Base-by-base conservation (phyloP, 2,113 vertebrate genomes). In the Indri indri region DNA sequence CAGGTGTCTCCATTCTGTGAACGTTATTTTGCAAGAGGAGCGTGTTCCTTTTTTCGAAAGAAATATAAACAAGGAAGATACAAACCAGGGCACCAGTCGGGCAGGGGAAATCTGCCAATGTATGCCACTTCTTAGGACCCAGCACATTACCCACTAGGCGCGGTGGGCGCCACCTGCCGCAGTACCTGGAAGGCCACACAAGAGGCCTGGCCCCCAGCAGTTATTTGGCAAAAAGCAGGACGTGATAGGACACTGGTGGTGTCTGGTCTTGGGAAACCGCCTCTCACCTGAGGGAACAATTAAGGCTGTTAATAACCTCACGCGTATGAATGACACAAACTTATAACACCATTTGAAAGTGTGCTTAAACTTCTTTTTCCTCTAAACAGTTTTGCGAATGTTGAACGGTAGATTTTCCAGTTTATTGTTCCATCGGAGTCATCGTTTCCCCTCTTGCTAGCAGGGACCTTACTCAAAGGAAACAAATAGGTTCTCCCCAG, bases 81-180 rank as follows among this genome's bases (percentile, higher is more conserved):
- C 42, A 14, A 42, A 40, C 34, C 13, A 68, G 66, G 50, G 52
- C 25, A 12, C 17, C 0, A 0, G 10, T 9, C 20, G 23, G 10
- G 27, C 20, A 18, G 27, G 10, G 57, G 32, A 86, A 76, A 40
- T 47, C 47, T 68, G 12, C 8, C 16, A 59, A 40, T 74, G 2
- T 4, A 25, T 57, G 27, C 40, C 27, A 71, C 25, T 70, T 22
- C 11, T 30, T 42, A 1, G 10, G 82, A 14, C 13, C 57, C 59
- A 76, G 32, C 27, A 13, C 59, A 88, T 22, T 32, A 42, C 3
- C 14, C n/a, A 37, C 40, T 79, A 34, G 45, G 52, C 1, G 8
- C 37, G 8, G 30, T 45, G 81, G 30, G 7, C 13, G 9, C 42
- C 65, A 30, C 23, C 65, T 25, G 83, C 40, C 27, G 57, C 25